These are phyloP conservation scores for Salvelinus alpinus DNA, from an alignment of 2,113 vertebrate species.

Conservation along the genomic window DNA sequence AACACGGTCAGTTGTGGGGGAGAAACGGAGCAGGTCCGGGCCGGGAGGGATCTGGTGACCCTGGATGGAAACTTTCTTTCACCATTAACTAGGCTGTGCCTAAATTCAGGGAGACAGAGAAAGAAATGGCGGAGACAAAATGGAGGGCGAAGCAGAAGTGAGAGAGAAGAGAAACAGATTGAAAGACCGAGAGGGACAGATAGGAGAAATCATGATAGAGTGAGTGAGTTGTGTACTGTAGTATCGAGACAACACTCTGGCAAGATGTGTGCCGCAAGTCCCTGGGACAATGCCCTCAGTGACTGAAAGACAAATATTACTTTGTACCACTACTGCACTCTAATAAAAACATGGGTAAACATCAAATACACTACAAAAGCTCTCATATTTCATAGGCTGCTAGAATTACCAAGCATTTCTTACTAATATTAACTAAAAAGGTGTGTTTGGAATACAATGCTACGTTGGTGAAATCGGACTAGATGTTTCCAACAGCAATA, in stretches of 20 bases:
- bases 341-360: background rate
- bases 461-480: background rate
- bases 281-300: background rate
- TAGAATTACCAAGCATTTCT: background rate
- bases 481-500: background rate
- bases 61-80: background rate
- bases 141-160: too few relatives aligned
- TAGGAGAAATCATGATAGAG: background rate
- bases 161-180: constrained; percentile 23
- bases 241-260: constrained; percentile 5
- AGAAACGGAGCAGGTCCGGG: background rate
- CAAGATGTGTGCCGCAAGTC: background rate
- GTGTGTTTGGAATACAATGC: background rate
- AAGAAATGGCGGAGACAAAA: background rate
- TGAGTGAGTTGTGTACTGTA: background rate
- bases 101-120: background rate
- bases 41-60: background rate
- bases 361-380: background rate
- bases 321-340: too few relatives aligned
- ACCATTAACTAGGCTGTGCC: background rate
- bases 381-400: background rate
- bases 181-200: background rate
- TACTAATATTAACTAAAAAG: background rate
- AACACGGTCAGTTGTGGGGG: background rate
- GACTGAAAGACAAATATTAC: background rate